Percentiles rank a stretch among this genome's conserved stretches.
These are phyloP conservation scores for Pachyseris speciosa DNA, from an alignment of 64 coral and sea anemone genomes.

Conservation along the genomic window DNA sequence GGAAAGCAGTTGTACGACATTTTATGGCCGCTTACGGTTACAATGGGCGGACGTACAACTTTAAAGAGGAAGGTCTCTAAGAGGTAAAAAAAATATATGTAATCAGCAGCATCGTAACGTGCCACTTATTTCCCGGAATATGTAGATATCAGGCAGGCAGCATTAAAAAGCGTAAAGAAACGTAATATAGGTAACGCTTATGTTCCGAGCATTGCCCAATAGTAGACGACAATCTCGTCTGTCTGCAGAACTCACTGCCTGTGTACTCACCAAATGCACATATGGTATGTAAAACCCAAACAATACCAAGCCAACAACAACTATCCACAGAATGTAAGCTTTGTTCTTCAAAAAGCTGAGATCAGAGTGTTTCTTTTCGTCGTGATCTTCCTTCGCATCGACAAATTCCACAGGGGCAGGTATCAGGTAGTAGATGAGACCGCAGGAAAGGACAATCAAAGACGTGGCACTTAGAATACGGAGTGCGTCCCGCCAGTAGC, in stretches of 20 bases:
- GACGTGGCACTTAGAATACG: slow-evolving; percentile 73
- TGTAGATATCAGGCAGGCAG: too few species aligned
- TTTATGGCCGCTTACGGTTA: too few species aligned
- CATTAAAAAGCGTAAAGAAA: too few species aligned
- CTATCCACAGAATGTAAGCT: slow-evolving; percentile 80
- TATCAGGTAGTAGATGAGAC: slow-evolving; percentile 58
- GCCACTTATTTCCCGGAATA: too few species aligned
- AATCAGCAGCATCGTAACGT: too few species aligned
- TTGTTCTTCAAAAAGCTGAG: slow-evolving; percentile 83
- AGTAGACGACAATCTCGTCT: too few species aligned
- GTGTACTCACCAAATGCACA: slow-evolving; percentile 82
- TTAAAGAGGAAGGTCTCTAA: too few species aligned
- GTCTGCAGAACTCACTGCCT: not conserved
- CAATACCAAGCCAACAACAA: slow-evolving; percentile 70
- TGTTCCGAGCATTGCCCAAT: too few species aligned
- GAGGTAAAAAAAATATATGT: too few species aligned
- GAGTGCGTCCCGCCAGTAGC: slow-evolving; percentile 68
- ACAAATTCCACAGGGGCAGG: slow-evolving; percentile 34
- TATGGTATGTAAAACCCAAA: slow-evolving; percentile 96
- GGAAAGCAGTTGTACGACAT: too few species aligned
- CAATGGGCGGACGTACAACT: too few species aligned
- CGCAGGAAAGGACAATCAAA: slow-evolving; percentile 42
- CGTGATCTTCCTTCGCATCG: not conserved
- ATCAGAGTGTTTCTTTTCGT: slow-evolving; percentile 57
- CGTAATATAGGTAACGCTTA: too few species aligned